Evolutionary conservation across 2,797 vertebrate species (phyloP).

Genomic region (Pitangus sulphuratus): DNA sequence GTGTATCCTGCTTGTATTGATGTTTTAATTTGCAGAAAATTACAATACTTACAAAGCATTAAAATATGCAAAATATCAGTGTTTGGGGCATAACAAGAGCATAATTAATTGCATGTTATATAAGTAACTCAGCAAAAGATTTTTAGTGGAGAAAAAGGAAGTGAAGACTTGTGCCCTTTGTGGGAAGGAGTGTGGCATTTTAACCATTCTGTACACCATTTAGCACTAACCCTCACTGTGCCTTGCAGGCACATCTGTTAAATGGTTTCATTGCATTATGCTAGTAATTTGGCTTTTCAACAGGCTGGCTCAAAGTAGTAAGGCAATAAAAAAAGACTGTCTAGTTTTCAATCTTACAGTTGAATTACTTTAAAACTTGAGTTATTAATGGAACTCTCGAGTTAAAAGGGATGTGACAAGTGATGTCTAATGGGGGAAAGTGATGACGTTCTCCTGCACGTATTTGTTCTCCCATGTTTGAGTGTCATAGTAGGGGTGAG

Average conservation of each 20-base stretch:
- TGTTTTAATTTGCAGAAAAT: background rate
- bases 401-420: background rate
- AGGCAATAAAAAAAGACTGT: background rate
- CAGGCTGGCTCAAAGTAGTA: background rate
- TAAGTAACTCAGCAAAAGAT: background rate
- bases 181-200: background rate
- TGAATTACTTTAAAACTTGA: background rate
- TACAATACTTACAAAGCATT: background rate
- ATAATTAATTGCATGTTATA: background rate
- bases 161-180: background rate
- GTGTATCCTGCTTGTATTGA: background rate
- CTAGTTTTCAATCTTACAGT: background rate
- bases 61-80: background rate
- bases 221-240: background rate
- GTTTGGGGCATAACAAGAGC: background rate
- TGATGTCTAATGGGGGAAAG: background rate
- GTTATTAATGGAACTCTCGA: background rate
- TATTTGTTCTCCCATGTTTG: background rate
- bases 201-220: background rate
- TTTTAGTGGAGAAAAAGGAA: background rate
- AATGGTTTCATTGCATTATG: background rate
- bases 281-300: background rate
- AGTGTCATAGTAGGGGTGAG: background rate
- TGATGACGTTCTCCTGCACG: rapidly evolving
- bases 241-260: background rate